These are phyloP conservation scores for Esox lucius DNA, from an alignment of 2,797 vertebrate genomes.

Conservation along the genomic window DNA sequence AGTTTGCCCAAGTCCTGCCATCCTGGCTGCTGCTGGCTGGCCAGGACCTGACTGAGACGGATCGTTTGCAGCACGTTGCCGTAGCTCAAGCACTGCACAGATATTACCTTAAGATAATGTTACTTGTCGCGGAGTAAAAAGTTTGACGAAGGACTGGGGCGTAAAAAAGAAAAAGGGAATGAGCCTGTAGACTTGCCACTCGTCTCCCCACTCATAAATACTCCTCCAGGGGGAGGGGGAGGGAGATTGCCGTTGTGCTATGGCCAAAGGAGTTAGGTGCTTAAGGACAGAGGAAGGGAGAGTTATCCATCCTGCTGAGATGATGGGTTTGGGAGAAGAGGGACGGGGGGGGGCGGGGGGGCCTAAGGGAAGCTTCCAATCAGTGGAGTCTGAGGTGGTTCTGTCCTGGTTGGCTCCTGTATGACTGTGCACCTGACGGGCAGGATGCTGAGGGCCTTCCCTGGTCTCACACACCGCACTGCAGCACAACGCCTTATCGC, in stretches of 20 bases:
- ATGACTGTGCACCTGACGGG: not conserved
- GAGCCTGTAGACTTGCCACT: not conserved
- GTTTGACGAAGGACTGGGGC: not conserved
- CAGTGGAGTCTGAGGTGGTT: slow-evolving; percentile 8
- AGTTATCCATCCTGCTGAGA: not conserved
- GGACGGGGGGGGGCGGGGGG: not conserved
- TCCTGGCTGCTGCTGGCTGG: not conserved
- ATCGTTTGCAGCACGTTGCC: not conserved
- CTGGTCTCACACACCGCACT: not conserved
- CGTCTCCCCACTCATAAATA: not conserved
- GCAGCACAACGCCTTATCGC: not conserved
- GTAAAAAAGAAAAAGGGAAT: not conserved
- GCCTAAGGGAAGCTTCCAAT: not conserved
- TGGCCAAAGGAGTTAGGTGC: not conserved
- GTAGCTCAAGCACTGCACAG: not conserved
- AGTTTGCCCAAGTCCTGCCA: not conserved
- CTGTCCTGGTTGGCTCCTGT: slow-evolving; percentile 1
- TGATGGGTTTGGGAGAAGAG: not conserved
- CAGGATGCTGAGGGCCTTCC: not conserved
- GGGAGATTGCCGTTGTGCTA: not conserved
- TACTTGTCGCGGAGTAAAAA: slow-evolving; percentile 3
- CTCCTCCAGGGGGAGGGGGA: not conserved
- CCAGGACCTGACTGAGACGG: not conserved
- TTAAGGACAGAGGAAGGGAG: not conserved
- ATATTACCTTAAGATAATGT: slow-evolving; percentile 53